These are phyloP conservation scores for Euleptes europaea DNA, from an alignment of 2,113 vertebrate genomes.

Conservation along the genomic window DNA sequence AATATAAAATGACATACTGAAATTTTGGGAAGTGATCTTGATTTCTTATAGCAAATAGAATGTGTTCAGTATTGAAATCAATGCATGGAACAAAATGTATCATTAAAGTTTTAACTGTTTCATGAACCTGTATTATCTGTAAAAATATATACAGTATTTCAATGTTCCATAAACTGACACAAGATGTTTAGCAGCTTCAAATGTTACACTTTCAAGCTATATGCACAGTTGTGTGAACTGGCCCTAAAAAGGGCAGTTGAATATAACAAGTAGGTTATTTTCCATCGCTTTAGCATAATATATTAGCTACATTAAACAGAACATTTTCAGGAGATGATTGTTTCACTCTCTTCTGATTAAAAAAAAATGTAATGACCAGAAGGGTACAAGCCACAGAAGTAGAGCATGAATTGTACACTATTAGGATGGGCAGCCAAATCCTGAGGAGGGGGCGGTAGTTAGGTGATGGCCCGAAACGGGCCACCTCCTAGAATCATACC, in stretches of 20 bases:
- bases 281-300: constrained; percentile 15
- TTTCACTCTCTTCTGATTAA: too few species aligned
- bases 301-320: constrained; percentile 42
- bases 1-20: not conserved
- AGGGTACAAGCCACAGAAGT: not conserved
- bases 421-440: too few species aligned
- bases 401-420: not conserved
- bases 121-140: not conserved
- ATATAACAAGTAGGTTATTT: constrained; percentile 37
- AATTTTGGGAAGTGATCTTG: not conserved
- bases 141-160: not conserved
- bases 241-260: too few species aligned
- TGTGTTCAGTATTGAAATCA: not conserved
- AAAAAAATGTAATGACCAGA: too few species aligned
- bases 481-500: too few species aligned
- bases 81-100: not conserved
- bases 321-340: constrained; percentile 3
- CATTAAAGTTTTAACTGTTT: not conserved
- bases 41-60: not conserved
- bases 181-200: not conserved
- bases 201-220: not conserved
- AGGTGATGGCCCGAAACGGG: too few species aligned
- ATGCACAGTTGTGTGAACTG: not conserved
- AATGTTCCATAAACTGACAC: too few species aligned
- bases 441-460: too few species aligned